A percentile compares a stretch with the other conserved stretches of the same genome.
Evolutionary conservation across 2,113 vertebrate species (phyloP).

Genomic region (Rhagologus leucostigma): DNA sequence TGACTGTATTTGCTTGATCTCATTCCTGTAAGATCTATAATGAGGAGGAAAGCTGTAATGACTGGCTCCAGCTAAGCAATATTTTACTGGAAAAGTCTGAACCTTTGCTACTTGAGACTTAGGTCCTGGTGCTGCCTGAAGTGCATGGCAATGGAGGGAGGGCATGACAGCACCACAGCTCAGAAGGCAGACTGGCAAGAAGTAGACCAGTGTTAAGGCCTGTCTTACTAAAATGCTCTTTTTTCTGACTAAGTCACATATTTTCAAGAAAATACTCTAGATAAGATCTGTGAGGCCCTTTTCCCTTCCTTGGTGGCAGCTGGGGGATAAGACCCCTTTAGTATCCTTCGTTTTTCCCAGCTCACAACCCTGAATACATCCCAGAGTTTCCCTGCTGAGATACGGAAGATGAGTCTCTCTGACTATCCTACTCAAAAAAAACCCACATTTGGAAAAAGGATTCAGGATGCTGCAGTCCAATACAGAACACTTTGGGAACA

Average conservation of each 20-base stretch:
- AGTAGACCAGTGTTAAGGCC: not conserved
- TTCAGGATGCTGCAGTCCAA: not conserved
- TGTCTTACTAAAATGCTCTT: not conserved
- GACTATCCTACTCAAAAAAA: not conserved
- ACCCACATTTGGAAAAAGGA: not conserved
- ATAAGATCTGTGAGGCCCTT: not conserved
- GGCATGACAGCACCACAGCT: not conserved
- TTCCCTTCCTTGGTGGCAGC: not conserved
- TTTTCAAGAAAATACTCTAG: not conserved
- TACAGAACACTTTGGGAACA: not conserved
- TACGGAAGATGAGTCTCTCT: not conserved
- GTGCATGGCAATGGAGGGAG: not conserved
- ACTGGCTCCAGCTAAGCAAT: not conserved
- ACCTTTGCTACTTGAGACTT: not conserved
- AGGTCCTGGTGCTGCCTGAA: accelerated
- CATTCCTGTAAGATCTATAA: not conserved
- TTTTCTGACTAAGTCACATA: not conserved
- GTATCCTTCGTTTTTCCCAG: not conserved
- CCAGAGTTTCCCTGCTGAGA: not conserved
- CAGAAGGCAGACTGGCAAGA: not conserved
- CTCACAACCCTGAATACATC: not conserved
- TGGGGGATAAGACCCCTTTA: not conserved
- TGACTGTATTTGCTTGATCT: not conserved
- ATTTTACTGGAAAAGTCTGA: not conserved
- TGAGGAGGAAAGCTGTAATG: not conserved